Conservation (phyloP, 2,113 vertebrate species). For the Thinocorus orbignyianus region DNA sequence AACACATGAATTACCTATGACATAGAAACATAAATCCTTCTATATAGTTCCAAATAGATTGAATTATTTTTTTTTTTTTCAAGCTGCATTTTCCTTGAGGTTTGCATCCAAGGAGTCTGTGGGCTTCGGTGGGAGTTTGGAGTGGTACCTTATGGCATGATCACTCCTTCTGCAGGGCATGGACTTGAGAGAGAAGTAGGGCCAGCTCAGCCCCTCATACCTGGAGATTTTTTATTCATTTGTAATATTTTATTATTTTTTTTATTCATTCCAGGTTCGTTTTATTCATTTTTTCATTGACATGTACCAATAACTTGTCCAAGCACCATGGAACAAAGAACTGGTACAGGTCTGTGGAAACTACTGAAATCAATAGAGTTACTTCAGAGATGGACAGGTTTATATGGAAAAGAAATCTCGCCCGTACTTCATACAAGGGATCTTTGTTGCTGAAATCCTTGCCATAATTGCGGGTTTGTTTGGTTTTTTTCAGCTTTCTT, state of each 20-base stretch:
- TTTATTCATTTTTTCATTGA: neutral
- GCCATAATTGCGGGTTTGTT: neutral
- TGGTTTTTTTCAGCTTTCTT: conserved; percentile 3
- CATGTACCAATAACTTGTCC: neutral
- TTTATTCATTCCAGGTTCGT: too few species aligned
- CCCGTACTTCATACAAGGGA: neutral
- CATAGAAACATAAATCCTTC: neutral
- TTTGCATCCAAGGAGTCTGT: neutral
- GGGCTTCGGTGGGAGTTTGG: neutral
- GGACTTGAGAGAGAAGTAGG: neutral
- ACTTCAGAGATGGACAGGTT: neutral
- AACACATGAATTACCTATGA: neutral
- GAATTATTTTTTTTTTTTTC: neutral
- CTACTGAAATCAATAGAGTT: neutral
- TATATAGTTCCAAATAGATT: neutral
- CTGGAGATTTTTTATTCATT: too few species aligned
- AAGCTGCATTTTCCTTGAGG: neutral
- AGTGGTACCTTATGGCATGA: neutral
- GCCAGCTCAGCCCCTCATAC: neutral
- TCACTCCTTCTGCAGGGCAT: neutral
- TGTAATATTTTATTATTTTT: too few species aligned
- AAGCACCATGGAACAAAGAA: neutral
- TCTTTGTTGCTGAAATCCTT: conserved; percentile 24
- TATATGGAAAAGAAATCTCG: neutral
- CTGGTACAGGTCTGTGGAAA: neutral